Percentiles rank a stretch among this genome's conserved stretches.
Evolutionary conservation across 1,140 invertebrate species (phyloP).

Genomic region (Drosophila melanica): DNA sequence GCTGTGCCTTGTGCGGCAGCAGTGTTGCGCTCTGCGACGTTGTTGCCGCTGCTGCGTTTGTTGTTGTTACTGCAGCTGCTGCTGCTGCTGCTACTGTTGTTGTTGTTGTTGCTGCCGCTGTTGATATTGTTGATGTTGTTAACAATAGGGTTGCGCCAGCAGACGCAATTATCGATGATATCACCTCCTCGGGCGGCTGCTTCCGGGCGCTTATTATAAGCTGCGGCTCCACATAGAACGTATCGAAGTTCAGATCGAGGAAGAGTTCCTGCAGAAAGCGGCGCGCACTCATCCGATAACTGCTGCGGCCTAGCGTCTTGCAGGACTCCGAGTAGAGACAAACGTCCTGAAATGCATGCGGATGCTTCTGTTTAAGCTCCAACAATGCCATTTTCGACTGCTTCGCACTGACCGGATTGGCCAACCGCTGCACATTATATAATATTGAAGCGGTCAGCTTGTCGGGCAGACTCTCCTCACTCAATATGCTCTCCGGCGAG

Average conservation of each 20-base stretch:
- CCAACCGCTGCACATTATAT: slow-evolving; percentile 87
- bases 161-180: background rate
- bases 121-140: background rate
- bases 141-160: background rate
- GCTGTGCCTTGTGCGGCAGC: slow-evolving; percentile 52
- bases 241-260: slow-evolving; percentile 92
- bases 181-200: slow-evolving; percentile 46
- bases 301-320: slow-evolving; percentile 90
- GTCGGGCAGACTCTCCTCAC: slow-evolving; percentile 78
- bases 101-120: background rate
- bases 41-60: background rate
- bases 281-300: slow-evolving; percentile 92
- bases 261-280: slow-evolving; percentile 98
- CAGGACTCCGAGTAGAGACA: slow-evolving; percentile 97
- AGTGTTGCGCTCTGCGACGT: slow-evolving; percentile 6
- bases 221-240: slow-evolving; percentile 84
- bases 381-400: slow-evolving; percentile 88
- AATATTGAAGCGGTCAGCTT: slow-evolving; percentile 85
- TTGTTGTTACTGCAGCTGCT: background rate
- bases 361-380: slow-evolving; percentile 94
- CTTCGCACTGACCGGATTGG: slow-evolving; percentile 89
- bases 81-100: background rate
- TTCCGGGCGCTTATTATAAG: slow-evolving; percentile 71
- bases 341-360: slow-evolving; percentile 92
- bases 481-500: slow-evolving; percentile 81